A percentile compares a stretch with the other conserved stretches of the same genome.
phyloP scores from a whole-genome alignment of 2,113 vertebrate species.

The Sorex araneus region DNA sequence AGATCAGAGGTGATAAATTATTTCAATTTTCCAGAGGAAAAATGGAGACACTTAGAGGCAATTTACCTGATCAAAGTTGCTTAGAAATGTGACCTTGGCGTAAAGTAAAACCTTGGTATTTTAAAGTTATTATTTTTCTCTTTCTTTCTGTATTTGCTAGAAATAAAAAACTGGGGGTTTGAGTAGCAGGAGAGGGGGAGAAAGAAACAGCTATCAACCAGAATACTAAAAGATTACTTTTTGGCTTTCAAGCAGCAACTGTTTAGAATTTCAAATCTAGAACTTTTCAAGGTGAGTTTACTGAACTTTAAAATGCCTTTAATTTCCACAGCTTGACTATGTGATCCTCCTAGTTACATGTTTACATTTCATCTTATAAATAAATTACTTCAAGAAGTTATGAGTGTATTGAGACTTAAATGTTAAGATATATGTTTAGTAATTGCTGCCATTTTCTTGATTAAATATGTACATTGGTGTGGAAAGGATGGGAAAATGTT shows the following conservation, averaged over 20 bases:
- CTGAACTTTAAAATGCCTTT: constrained; percentile 53
- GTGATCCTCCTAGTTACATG: constrained; percentile 56
- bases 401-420: constrained; percentile 1
- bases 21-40: constrained; percentile 79
- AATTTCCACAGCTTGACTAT: constrained; percentile 40
- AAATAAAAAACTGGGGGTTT: constrained; percentile 3
- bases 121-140: constrained; percentile 74
- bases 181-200: not conserved
- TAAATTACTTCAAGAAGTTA: constrained; percentile 41
- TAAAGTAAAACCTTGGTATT: constrained; percentile 78
- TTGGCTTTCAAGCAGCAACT: constrained; percentile 10
- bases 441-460: constrained; percentile 30
- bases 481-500: not conserved
- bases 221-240: constrained; percentile 9
- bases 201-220: constrained; percentile 26
- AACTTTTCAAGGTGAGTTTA: constrained; percentile 56
- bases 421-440: not conserved
- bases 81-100: constrained; percentile 76
- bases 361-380: constrained; percentile 57
- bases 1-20: constrained; percentile 78
- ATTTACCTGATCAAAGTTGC: constrained; percentile 84
- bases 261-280: constrained; percentile 42
- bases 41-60: constrained; percentile 77
- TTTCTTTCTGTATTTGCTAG: constrained; percentile 65
- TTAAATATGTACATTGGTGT: constrained; percentile 45